Evolutionary conservation across 2,797 vertebrate genomes (phyloP).

Genomic region (Enteromius radiatus): DNA sequence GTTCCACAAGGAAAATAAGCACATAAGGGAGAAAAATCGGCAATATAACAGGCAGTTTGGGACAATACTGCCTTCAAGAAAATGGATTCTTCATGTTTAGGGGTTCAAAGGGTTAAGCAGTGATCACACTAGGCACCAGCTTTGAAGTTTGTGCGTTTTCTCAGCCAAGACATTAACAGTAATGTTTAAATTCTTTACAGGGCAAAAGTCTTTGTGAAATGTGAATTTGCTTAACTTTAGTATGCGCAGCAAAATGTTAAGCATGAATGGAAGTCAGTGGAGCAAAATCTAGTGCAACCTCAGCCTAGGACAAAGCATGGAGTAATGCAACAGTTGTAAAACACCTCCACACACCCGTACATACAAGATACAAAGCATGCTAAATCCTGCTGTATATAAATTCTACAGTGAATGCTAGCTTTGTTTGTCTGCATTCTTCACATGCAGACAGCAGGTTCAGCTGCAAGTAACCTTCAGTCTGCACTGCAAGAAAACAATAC

Average conservation of each 20-base stretch:
- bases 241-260: background rate
- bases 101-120: background rate
- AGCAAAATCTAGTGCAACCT: background rate
- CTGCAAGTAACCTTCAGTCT: constrained; percentile 4
- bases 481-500: constrained; percentile 3
- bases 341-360: background rate
- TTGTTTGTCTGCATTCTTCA: constrained; percentile 42
- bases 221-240: background rate
- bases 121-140: background rate
- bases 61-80: background rate
- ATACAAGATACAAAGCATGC: background rate
- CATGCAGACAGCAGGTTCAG: constrained; percentile 38
- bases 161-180: background rate
- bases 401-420: constrained; percentile 43
- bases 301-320: background rate
- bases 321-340: constrained; percentile 4
- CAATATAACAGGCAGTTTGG: background rate
- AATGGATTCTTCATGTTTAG: background rate
- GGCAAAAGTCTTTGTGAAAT: background rate
- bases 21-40: background rate
- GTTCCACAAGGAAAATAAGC: background rate
- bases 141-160: background rate
- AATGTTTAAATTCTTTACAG: background rate
- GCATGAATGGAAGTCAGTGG: constrained; percentile 21
- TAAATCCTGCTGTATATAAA: constrained; percentile 26